phyloP scores from a whole-genome alignment of 2,797 vertebrate genomes.

The Argyrosomus regius region DNA sequence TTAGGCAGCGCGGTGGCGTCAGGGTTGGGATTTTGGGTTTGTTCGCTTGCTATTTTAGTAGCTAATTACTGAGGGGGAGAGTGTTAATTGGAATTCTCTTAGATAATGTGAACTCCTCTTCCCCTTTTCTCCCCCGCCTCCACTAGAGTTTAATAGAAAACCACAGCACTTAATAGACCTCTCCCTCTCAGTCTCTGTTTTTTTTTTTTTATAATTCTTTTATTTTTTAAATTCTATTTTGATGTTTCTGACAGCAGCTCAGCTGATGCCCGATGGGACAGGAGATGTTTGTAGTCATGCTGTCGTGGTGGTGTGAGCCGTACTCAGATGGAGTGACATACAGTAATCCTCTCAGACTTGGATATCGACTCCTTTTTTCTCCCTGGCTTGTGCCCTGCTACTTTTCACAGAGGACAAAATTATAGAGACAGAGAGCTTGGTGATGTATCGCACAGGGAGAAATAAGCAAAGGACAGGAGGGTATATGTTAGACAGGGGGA shows the following conservation, averaged over 20 bases:
- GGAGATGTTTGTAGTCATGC: conserved; percentile 42
- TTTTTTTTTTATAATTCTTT: background rate
- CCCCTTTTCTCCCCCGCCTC: conserved; percentile 65
- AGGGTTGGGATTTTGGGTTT: conserved; percentile 81
- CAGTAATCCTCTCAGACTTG: conserved; percentile 74
- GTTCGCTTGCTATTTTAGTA: conserved; percentile 84
- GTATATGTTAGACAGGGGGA: conserved; percentile 14
- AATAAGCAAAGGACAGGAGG: conserved; percentile 23
- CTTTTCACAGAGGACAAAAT: conserved; percentile 42
- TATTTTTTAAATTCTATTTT: conserved; percentile 36
- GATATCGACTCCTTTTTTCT: conserved; percentile 72
- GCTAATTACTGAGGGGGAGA: conserved; percentile 93
- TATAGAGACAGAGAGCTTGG: conserved; percentile 11
- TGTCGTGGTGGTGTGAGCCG: conserved; percentile 38
- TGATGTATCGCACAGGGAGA: conserved; percentile 15
- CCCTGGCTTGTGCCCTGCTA: conserved; percentile 51
- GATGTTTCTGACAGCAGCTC: conserved; percentile 57
- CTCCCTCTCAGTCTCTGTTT: conserved; percentile 46
- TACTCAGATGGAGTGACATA: conserved; percentile 70
- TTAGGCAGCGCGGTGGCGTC: conserved; percentile 70
- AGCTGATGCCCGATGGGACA: conserved; percentile 44
- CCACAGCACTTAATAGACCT: conserved; percentile 65
- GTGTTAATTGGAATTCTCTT: conserved; percentile 94
- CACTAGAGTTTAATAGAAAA: conserved; percentile 74
- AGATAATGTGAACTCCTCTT: conserved; percentile 83